phyloP scores from a whole-genome alignment of 2,888 invertebrate genomes.

The Hermaeophaga mercurialis region DNA sequence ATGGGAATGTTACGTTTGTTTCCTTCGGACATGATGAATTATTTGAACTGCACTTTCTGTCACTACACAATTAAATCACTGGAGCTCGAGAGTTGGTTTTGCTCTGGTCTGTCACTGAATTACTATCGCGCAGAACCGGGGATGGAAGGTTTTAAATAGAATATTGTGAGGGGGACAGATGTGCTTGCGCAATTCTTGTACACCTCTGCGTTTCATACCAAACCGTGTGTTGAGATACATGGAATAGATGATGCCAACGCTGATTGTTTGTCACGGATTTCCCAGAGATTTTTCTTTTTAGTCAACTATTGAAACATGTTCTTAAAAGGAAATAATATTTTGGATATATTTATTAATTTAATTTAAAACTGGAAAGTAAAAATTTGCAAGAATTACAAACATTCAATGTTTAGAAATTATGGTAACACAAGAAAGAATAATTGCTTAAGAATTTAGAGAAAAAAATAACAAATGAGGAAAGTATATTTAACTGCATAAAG shows the following conservation, averaged over 20 bases:
- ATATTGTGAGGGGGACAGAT: constrained; percentile 43
- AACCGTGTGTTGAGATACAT: neutral
- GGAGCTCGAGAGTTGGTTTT: constrained; percentile 4
- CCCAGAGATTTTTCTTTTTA: neutral
- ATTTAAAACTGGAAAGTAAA: too few species aligned
- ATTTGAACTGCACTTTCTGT: constrained; percentile 14
- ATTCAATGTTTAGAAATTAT: too few species aligned
- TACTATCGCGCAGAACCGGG: constrained; percentile 34
- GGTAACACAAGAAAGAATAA: too few species aligned
- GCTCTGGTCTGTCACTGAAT: constrained; percentile 14
- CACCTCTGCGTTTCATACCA: constrained; percentile 20
- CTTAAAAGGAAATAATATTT: too few species aligned
- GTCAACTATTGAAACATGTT: too few species aligned
- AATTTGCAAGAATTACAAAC: too few species aligned
- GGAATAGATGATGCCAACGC: neutral
- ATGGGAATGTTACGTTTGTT: constrained; percentile 86
- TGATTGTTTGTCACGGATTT: neutral
- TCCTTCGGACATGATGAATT: constrained; percentile 73
- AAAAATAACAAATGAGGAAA: too few species aligned
- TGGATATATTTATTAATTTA: too few species aligned
- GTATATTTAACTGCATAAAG: too few species aligned
- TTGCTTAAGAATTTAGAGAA: too few species aligned
- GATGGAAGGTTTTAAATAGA: constrained; percentile 52
- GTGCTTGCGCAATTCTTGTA: constrained; percentile 46
- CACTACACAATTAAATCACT: constrained; percentile 17